A percentile compares a stretch with the other conserved stretches of the same genome.
Conservation (phyloP, 2,113 vertebrate genomes). For the Theristicus caerulescens region DNA sequence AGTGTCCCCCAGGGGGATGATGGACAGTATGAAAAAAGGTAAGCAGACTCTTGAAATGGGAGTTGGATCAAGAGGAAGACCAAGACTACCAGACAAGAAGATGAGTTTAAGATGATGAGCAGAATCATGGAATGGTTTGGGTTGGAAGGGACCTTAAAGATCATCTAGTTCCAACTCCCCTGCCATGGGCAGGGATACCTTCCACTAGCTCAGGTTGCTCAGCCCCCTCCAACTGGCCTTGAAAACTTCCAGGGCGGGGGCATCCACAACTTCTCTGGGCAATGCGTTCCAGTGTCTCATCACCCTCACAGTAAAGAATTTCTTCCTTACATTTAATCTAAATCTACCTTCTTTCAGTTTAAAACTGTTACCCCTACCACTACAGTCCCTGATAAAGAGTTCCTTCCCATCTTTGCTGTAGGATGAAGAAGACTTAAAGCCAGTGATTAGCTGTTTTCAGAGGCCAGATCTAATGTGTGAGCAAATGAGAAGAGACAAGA, state of each 20-base stretch:
- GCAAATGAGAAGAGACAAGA: background rate
- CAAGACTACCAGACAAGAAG: background rate
- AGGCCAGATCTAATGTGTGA: background rate
- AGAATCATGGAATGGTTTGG: background rate
- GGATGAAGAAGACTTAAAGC: background rate
- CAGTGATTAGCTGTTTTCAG: background rate
- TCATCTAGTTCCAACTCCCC: too few species aligned
- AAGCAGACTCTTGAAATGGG: background rate
- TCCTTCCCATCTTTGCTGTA: background rate
- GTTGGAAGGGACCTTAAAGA: too few species aligned
- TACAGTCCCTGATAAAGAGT: background rate
- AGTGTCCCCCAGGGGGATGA: too few species aligned
- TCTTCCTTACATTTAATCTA: background rate
- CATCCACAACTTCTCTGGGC: too few species aligned
- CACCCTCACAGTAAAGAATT: too few species aligned
- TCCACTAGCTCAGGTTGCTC: too few species aligned
- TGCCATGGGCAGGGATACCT: too few species aligned
- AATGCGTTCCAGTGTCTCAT: too few species aligned
- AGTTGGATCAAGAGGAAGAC: background rate
- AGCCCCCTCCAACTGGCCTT: too few species aligned
- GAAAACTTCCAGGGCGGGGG: too few species aligned
- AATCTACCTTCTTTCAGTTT: background rate
- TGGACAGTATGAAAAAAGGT: background rate
- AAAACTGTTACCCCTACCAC: background rate
- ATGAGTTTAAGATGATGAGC: background rate